phyloP scores from a whole-genome alignment of 2,888 invertebrate genomes.

The Troilus luridus region DNA sequence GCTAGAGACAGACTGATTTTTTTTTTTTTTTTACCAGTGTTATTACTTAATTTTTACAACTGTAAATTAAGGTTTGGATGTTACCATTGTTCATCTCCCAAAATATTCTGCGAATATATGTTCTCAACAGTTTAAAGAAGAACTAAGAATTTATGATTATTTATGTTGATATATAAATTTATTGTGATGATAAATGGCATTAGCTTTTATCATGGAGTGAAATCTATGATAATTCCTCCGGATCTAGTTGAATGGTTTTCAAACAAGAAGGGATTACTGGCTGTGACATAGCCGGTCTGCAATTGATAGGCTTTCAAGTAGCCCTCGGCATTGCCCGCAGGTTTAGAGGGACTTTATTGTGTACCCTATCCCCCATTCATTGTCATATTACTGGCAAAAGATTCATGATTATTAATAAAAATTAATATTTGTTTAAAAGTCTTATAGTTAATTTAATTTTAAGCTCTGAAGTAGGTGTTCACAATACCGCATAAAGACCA shows the following conservation, averaged over 20 bases:
- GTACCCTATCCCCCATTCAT: background rate
- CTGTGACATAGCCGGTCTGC: slow-evolving; percentile 28
- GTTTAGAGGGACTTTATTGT: background rate
- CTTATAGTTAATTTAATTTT: background rate
- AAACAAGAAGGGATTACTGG: slow-evolving; percentile 28
- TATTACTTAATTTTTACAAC: too few relatives aligned
- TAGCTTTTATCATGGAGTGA: background rate
- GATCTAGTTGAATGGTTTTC: background rate
- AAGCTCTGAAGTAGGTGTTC: too few relatives aligned
- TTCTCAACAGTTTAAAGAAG: too few relatives aligned
- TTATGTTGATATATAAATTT: too few relatives aligned
- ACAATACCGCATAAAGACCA: too few relatives aligned
- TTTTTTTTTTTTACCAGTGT: too few relatives aligned
- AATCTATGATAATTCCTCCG: background rate
- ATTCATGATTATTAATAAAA: background rate
- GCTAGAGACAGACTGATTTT: too few relatives aligned
- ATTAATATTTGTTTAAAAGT: background rate
- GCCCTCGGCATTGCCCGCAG: background rate
- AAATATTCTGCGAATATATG: too few relatives aligned
- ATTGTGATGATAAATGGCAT: background rate
- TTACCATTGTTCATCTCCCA: too few relatives aligned
- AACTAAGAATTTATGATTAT: too few relatives aligned
- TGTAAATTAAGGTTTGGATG: too few relatives aligned
- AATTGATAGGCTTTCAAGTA: slow-evolving; percentile 39
- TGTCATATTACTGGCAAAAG: background rate